A percentile compares a stretch with the other conserved stretches of the same genome.
Conservation (phyloP, 2,888 invertebrate species). For the Synanthedon formicaeformis region DNA sequence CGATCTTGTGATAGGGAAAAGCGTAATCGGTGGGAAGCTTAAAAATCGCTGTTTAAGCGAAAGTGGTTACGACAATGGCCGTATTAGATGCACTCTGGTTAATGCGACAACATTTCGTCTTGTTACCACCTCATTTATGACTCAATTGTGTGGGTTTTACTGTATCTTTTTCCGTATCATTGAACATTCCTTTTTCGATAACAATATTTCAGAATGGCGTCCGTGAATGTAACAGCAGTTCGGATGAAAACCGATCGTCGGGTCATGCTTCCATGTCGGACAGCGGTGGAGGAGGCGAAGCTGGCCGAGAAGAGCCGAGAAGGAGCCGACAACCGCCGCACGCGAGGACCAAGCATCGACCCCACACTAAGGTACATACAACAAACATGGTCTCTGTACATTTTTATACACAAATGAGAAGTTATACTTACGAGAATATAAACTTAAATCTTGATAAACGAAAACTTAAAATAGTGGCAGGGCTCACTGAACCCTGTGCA, state of each 20-base stretch:
- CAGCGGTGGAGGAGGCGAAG: slow-evolving; percentile 76
- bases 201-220: slow-evolving; percentile 65
- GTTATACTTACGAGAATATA: neutral
- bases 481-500: too few relatives aligned
- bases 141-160: neutral
- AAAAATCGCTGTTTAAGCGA: slow-evolving; percentile 45
- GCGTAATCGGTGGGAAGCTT: slow-evolving; percentile 60
- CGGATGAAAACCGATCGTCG: slow-evolving; percentile 91
- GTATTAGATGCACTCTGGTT: slow-evolving; percentile 4
- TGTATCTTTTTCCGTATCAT: too few relatives aligned
- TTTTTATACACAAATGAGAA: neutral
- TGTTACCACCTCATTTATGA: neutral
- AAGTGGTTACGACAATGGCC: slow-evolving; percentile 43
- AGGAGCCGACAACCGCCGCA: slow-evolving; percentile 74
- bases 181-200: too few relatives aligned
- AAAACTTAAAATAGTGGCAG: too few relatives aligned
- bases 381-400: too few relatives aligned
- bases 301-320: slow-evolving; percentile 62
- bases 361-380: slow-evolving; percentile 70
- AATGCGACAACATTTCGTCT: neutral
- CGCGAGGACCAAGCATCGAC: slow-evolving; percentile 74
- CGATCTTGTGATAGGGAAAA: slow-evolving; percentile 65
- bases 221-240: slow-evolving; percentile 84
- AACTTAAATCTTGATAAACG: too few relatives aligned
- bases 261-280: slow-evolving; percentile 96